phyloP scores from a whole-genome alignment of 2,113 vertebrate species.

The Lepus americanus region DNA sequence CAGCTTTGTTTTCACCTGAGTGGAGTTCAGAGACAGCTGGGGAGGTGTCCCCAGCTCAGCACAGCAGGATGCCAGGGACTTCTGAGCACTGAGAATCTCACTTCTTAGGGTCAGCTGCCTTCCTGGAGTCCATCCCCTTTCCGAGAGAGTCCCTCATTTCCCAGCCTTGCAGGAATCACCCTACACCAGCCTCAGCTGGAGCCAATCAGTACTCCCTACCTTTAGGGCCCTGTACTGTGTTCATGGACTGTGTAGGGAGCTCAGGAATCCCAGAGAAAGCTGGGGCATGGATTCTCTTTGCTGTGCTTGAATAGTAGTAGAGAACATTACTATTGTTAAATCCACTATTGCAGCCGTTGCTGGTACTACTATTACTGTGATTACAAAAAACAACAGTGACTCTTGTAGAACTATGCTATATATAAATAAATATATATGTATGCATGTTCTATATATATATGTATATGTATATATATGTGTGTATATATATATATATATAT shows the following conservation, averaged over 20 bases:
- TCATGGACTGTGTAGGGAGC: neutral
- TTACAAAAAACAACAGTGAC: neutral
- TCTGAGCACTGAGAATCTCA: neutral
- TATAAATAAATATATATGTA: neutral
- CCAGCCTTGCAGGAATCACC: neutral
- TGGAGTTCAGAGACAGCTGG: neutral
- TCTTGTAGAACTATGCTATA: neutral
- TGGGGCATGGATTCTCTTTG: neutral
- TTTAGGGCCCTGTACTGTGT: neutral
- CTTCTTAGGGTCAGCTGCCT: neutral
- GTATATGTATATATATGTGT: too few relatives aligned
- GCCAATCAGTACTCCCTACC: neutral
- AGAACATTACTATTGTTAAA: neutral
- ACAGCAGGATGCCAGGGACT: neutral
- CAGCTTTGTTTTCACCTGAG: neutral
- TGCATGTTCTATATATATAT: neutral
- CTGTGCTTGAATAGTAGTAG: neutral
- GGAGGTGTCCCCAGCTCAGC: neutral
- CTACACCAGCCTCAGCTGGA: neutral
- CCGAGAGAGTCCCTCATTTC: neutral
- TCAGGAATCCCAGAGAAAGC: neutral
- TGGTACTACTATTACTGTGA: neutral
- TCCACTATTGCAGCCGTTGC: neutral
- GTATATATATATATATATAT: neutral
- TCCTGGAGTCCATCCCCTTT: neutral